Base-by-base conservation (phyloP, 2,113 vertebrate species). In the Psophia crepitans region DNA sequence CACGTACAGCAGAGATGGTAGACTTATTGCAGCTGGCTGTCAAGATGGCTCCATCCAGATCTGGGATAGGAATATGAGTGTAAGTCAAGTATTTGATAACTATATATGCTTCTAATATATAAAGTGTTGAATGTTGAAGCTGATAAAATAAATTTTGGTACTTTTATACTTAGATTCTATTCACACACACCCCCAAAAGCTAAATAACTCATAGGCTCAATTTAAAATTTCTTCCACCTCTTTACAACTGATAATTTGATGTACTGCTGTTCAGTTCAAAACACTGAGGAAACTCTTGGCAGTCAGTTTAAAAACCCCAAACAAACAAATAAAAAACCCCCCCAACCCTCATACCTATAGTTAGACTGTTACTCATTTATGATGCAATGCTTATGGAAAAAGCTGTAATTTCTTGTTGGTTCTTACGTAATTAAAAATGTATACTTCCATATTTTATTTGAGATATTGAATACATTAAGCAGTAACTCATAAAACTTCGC, bases 11-110 rank as follows among this genome's bases (percentile, higher is more conserved):
- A 99, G 99, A 60, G 99, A 99, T 53, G 99, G 99, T 61, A 99
- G 98, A 94, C 98, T 99, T 27, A 98, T 99, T 35, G 99, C 99
- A 54, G 99, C 99, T 8, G 99, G 99, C 87, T 99, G 99, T 96
- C 99, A 99, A 96, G 99, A 99, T 71, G 99, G 99, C 60, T 99
- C 98, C 96, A 99, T 99, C 93, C 99, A 99, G 98, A 99, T 99
- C 96, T 99, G 99, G 99, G 99, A 99, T 87, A 98, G 99, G 85
- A 99, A 99, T 97, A 95, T 99, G 94, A 99, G 96, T 57, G 99
- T 99, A 98, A 99, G 99, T 98, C 33, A 86, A 77, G 4, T 82
- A 48, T 96, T 65, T 88, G 15, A 20, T 87, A 66, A 64, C 27
- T 65, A 16, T 61, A 39, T n/a, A 23, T 63, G 4, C 13, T 68